Conservation (phyloP, 2,113 vertebrate species). For the Sylvilagus bachmani region DNA sequence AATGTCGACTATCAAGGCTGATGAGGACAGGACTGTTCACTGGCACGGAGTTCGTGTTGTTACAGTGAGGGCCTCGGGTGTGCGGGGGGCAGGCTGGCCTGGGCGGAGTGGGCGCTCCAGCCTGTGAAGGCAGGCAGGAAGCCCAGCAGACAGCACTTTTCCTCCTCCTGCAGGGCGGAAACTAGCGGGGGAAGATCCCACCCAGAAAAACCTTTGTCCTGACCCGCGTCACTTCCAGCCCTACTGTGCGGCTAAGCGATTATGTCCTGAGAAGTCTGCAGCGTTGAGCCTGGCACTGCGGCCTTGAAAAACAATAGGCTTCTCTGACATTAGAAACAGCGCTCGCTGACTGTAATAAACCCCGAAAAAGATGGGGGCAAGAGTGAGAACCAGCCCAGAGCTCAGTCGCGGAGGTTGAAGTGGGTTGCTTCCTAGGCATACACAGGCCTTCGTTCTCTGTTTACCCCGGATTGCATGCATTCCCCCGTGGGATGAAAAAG, state of each 20-base stretch:
- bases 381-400: not conserved
- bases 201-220: constrained; percentile 79
- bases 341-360: not conserved
- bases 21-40: not conserved
- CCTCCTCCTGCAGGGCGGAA: constrained; percentile 61
- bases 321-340: not conserved
- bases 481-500: not conserved
- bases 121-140: constrained; percentile 66
- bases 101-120: not conserved
- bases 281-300: not conserved
- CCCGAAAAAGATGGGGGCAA: not conserved
- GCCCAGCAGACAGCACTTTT: constrained; percentile 58
- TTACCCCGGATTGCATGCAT: not conserved
- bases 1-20: not conserved
- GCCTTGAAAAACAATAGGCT: not conserved
- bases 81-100: not conserved
- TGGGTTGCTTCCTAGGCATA: not conserved
- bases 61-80: not conserved
- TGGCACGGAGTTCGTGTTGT: not conserved
- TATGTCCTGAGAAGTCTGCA: not conserved
- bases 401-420: not conserved
- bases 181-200: constrained; percentile 69
- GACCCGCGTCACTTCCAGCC: constrained; percentile 16
- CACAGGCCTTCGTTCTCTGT: not conserved
- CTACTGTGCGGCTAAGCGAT: rapidly evolving